Base-by-base conservation (phyloP, 2,113 vertebrate genomes). In the Zosterops pallidus region DNA sequence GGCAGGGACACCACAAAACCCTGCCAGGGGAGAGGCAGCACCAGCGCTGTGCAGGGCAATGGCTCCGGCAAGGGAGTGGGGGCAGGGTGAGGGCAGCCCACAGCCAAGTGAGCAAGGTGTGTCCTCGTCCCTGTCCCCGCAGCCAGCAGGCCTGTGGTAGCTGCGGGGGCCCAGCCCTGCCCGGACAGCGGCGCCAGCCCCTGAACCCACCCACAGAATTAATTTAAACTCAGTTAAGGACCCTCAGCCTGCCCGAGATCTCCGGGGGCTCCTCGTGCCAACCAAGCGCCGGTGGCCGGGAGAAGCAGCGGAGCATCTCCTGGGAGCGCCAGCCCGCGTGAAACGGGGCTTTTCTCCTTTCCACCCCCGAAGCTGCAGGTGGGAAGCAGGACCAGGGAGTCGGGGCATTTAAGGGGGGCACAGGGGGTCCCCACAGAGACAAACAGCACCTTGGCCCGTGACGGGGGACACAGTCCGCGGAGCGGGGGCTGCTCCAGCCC, bases 271-370 rank as follows among this genome's bases (percentile, higher is more conserved):
- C 62, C 67, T 21, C 9, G 4, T 10, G n/a, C 49, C 49, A 78
- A 5, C 6, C 21, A 2, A 3, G 35, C 18, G 28, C 28, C 0
- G 1, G 18, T 1, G 49, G 18, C 18, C 28, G 18, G 69, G 33
- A 49, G 11, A 56, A 22, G 35, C 16, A n/a, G 14, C 0, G 2
- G 59, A 68, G 49, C 53, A 31, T 1, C 29, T 20, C 10, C 41
- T 7, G 29, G 3, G 3, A 68, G 31, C 35, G 28, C 35, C 35
- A 16, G 60, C n/a, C 35, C 21, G 35, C 35, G 39, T 31, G 4
- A 12, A 53, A 53, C 5, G 9, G 12, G 53, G 6, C 3, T 35
- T 55, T 44, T 10, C 8, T 20, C 35, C 37, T 35, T 35, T 19
- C 28, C 64, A 2, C 6, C 55, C 4, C 67, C 6, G 44, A 21